Percentiles rank a stretch among this genome's conserved stretches.
These are phyloP conservation scores for Syngnathus scovelli DNA, from an alignment of 2,113 vertebrate species.

Conservation along the genomic window DNA sequence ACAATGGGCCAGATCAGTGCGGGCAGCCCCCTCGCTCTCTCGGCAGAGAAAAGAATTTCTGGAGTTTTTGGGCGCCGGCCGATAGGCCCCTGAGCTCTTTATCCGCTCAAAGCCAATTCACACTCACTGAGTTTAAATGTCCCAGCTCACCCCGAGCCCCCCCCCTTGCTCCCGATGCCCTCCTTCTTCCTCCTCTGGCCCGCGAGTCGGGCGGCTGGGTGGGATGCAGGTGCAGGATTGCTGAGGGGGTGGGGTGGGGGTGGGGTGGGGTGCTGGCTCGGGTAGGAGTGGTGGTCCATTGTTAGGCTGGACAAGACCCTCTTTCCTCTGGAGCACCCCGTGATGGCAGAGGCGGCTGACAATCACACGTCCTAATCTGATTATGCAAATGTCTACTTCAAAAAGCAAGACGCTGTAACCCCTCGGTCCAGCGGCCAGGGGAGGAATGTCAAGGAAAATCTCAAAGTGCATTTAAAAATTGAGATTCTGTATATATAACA, in stretches of 20 bases:
- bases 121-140: constrained; percentile 75
- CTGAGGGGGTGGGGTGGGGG: constrained; percentile 58
- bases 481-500: too few species aligned
- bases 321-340: constrained; percentile 86
- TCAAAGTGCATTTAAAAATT: constrained; percentile 8
- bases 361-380: constrained; percentile 87
- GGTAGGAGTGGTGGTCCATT: constrained; percentile 62
- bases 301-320: constrained; percentile 71
- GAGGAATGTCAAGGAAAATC: constrained; percentile 36
- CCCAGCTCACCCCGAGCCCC: constrained; percentile 53
- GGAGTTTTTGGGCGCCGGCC: constrained; percentile 68
- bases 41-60: constrained; percentile 75
- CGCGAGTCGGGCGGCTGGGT: constrained; percentile 34
- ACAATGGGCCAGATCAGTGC: constrained; percentile 80
- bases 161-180: constrained; percentile 11
- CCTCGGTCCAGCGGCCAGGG: constrained; percentile 51
- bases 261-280: constrained; percentile 58
- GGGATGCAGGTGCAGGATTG: constrained; percentile 84
- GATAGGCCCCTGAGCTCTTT: constrained; percentile 76
- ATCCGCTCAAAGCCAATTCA: constrained; percentile 77
- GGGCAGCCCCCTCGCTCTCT: constrained; percentile 75
- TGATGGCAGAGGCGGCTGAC: constrained; percentile 69
- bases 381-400: constrained; percentile 99
- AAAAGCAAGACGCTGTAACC: constrained; percentile 83
- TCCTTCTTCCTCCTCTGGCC: constrained; percentile 34